Evolutionary conservation across 2,113 vertebrate species (phyloP).

Genomic region (Zeus faber): DNA sequence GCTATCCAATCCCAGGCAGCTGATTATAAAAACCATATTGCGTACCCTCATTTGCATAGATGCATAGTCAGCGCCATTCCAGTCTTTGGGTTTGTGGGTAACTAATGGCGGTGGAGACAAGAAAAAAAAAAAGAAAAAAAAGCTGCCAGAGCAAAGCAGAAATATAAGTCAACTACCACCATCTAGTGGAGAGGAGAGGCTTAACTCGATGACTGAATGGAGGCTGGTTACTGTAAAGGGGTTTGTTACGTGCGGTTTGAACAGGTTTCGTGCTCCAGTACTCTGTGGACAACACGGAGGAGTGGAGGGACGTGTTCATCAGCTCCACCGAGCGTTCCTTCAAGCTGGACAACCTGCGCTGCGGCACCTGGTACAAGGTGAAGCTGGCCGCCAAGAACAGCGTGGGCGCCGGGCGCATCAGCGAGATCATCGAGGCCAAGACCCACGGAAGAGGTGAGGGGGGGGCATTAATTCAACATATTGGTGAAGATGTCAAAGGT

Average conservation of each 20-base stretch:
- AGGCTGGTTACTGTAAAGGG: too few relatives aligned
- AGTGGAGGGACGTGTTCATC: slow-evolving; percentile 97
- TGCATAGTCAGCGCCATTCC: slow-evolving; percentile 69
- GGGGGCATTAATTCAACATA: too few relatives aligned
- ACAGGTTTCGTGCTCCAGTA: slow-evolving; percentile 97
- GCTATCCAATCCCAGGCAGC: slow-evolving; percentile 48
- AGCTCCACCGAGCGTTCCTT: slow-evolving; percentile 92
- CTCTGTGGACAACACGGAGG: slow-evolving; percentile 96
- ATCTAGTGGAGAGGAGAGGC: slow-evolving; percentile 16
- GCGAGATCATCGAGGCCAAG: slow-evolving; percentile 98
- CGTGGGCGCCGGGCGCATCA: slow-evolving; percentile 95
- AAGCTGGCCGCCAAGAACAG: slow-evolving; percentile 98
- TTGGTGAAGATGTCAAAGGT: too few relatives aligned
- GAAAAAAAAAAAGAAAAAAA: too few relatives aligned
- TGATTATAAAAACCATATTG: slow-evolving; percentile 67
- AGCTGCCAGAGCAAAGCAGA: slow-evolving; percentile 21
- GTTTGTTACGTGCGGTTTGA: background rate
- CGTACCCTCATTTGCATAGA: slow-evolving; percentile 66
- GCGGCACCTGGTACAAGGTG: slow-evolving; percentile 98
- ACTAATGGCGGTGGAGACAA: slow-evolving; percentile 56
- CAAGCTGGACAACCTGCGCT: slow-evolving; percentile 93
- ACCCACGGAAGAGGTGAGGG: slow-evolving; percentile 90
- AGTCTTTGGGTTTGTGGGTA: slow-evolving; percentile 58
- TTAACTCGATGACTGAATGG: too few relatives aligned
- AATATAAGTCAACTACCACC: background rate